phyloP scores from a whole-genome alignment of 1,140 invertebrate genomes.

The Scaptomyza hsui region DNA sequence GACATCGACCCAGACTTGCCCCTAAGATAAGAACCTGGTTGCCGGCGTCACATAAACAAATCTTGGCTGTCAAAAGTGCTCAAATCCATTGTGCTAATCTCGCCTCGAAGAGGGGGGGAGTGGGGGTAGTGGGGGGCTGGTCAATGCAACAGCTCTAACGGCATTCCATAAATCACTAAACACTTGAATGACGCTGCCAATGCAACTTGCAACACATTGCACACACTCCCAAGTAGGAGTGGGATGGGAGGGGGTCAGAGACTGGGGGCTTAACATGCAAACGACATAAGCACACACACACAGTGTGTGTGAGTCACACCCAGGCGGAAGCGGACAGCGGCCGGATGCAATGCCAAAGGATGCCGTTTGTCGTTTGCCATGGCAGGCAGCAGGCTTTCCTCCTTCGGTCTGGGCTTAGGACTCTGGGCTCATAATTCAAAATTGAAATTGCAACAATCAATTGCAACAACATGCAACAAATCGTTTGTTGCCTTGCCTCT shows the following conservation, averaged over 20 bases:
- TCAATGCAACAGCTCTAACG: conserved; percentile 55
- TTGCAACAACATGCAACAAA: conserved; percentile 83
- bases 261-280: conserved; percentile 52
- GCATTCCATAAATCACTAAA: conserved; percentile 84
- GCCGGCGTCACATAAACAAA: conserved; percentile 67
- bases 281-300: conserved; percentile 34
- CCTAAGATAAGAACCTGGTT: conserved; percentile 48
- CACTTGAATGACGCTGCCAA: conserved; percentile 82
- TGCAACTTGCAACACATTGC: conserved; percentile 81
- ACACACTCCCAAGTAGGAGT: conserved; percentile 23
- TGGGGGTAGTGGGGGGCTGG: background rate
- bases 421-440: conserved; percentile 81
- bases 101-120: conserved; percentile 6
- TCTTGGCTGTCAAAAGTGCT: conserved; percentile 82
- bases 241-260: conserved; percentile 11
- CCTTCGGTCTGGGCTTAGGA: conserved; percentile 15
- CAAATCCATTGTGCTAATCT: conserved; percentile 82
- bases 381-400: conserved; percentile 12
- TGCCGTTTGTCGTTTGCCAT: conserved; percentile 21
- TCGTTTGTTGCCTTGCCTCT: conserved; percentile 64
- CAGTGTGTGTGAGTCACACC: conserved; percentile 1
- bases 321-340: conserved; percentile 51
- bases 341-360: conserved; percentile 62
- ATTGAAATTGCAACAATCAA: conserved; percentile 84
- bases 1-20: conserved; percentile 7